These are phyloP conservation scores for Physella acuta DNA, from an alignment of 1,140 invertebrate species.

Conservation along the genomic window DNA sequence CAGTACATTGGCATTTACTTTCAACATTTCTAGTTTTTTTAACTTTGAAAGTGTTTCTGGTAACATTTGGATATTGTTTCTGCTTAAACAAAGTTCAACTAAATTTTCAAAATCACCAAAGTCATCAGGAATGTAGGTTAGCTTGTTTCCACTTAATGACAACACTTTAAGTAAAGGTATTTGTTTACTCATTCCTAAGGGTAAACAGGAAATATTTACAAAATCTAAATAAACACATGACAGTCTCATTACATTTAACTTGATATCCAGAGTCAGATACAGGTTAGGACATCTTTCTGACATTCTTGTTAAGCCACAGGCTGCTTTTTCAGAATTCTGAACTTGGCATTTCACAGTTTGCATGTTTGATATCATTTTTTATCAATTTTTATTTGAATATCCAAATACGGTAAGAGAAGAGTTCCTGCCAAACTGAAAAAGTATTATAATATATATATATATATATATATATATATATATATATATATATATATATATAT, in stretches of 20 bases:
- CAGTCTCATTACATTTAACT: too few relatives aligned
- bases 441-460: too few relatives aligned
- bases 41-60: slow-evolving; percentile 4
- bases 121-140: slow-evolving; percentile 8
- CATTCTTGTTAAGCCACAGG: neutral
- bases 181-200: neutral
- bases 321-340: neutral
- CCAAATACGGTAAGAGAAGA: too few relatives aligned
- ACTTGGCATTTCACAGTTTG: too few relatives aligned
- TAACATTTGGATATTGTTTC: neutral
- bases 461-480: too few relatives aligned
- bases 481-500: too few relatives aligned
- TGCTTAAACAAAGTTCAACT: slow-evolving; percentile 1
- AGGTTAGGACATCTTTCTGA: too few relatives aligned
- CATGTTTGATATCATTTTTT: too few relatives aligned
- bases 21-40: neutral
- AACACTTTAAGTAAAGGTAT: neutral
- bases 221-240: slow-evolving; percentile 5
- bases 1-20: slow-evolving; percentile 1
- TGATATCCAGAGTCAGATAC: too few relatives aligned
- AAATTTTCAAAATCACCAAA: neutral
- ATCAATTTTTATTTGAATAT: too few relatives aligned
- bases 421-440: too few relatives aligned
- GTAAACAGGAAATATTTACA: neutral
- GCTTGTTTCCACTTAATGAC: neutral